phyloP scores from a whole-genome alignment of 1,140 invertebrate species.

The Sarcophaga bullata region DNA sequence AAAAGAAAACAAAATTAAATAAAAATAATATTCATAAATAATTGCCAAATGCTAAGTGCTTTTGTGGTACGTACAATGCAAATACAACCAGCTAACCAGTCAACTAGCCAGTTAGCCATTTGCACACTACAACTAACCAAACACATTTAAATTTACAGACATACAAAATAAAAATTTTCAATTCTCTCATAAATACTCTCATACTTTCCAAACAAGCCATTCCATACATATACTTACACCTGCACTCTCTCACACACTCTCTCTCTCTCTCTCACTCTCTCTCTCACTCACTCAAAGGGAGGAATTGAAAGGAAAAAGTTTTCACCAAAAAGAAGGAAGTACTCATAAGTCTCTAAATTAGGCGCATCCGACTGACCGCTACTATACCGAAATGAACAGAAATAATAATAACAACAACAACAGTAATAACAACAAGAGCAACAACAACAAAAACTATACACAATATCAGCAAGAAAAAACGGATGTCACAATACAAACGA shows the following conservation, averaged over 20 bases:
- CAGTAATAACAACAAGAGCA: not conserved
- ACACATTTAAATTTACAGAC: not conserved
- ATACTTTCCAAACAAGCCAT: too few relatives aligned
- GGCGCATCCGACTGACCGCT: conserved; percentile 38
- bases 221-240: too few relatives aligned
- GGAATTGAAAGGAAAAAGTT: not conserved
- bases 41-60: conserved; percentile 41
- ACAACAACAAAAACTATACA: conserved; percentile 14
- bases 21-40: conserved; percentile 32
- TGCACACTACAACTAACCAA: not conserved
- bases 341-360: conserved; percentile 38
- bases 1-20: not conserved
- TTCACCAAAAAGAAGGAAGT: conserved; percentile 28
- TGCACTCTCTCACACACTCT: too few relatives aligned
- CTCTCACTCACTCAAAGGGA: too few relatives aligned
- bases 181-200: not conserved
- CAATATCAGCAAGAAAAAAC: conserved; percentile 25
- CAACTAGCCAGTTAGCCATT: not conserved
- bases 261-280: too few relatives aligned
- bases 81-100: not conserved
- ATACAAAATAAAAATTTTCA: too few relatives aligned
- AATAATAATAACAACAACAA: conserved; percentile 18
- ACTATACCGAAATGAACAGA: not conserved
- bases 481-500: conserved; percentile 31
- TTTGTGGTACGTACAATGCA: conserved; percentile 32